Conservation (phyloP, 2,888 invertebrate species). For the Clistopyga incitator region DNA sequence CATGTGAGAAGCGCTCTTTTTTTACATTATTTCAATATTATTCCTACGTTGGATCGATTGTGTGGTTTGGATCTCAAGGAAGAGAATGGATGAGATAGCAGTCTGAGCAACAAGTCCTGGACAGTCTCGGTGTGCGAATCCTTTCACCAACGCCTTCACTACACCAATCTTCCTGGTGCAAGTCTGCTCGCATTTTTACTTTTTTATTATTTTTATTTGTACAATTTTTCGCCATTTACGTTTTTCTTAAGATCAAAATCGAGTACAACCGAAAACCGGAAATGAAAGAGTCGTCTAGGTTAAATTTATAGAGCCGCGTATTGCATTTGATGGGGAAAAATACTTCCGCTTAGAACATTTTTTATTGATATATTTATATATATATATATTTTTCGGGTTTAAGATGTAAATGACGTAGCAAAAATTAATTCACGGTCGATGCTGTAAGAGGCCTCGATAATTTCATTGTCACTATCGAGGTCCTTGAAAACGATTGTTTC, state of each 20-base stretch:
- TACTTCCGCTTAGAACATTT: not conserved
- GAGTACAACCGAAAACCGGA: slow-evolving; percentile 40
- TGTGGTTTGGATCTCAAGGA: slow-evolving; percentile 35
- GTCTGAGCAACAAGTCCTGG: not conserved
- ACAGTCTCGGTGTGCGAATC: slow-evolving; percentile 30
- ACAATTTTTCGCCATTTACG: slow-evolving; percentile 2
- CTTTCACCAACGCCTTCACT: slow-evolving; percentile 63
- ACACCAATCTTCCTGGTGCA: slow-evolving; percentile 38
- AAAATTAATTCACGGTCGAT: not conserved
- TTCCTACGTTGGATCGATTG: slow-evolving; percentile 10
- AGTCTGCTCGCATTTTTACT: slow-evolving; percentile 5
- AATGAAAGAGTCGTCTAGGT: slow-evolving; percentile 31
- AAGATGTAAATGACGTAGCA: not conserved
- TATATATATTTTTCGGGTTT: not conserved
- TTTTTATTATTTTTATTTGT: slow-evolving; percentile 22
- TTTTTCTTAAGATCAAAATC: slow-evolving; percentile 19
- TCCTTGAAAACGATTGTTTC: not conserved
- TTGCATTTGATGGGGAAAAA: not conserved
- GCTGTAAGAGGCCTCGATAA: not conserved
- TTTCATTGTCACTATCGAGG: slow-evolving; percentile 36
- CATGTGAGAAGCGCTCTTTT: not conserved
- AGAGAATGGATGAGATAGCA: slow-evolving; percentile 55
- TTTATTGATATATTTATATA: no score
- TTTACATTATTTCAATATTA: slow-evolving; percentile 8
- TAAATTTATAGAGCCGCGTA: not conserved